Evolutionary conservation across 2,888 invertebrate species (phyloP).

Genomic region (Trichogramma dendrolimi): DNA sequence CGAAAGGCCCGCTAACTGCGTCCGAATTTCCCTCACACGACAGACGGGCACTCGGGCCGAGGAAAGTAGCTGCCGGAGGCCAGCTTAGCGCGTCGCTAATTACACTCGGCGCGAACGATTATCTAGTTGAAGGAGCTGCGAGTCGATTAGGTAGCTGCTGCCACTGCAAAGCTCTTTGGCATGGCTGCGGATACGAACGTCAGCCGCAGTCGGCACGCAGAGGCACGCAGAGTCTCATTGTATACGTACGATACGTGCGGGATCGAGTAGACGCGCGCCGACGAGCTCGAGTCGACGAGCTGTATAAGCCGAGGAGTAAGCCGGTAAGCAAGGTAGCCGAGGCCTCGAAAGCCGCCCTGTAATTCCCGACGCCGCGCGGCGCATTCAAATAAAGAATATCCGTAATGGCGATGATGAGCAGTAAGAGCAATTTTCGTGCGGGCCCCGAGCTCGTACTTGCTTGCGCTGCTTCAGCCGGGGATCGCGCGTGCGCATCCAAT

Average conservation of each 20-base stretch:
- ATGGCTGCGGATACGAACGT: background rate
- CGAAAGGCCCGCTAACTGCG: too few species aligned
- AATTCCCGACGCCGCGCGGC: constrained; percentile 45
- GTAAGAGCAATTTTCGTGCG: constrained; percentile 7
- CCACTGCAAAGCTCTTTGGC: background rate
- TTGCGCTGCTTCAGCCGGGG: constrained; percentile 31
- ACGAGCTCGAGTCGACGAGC: constrained; percentile 34
- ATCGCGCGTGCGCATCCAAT: constrained; percentile 47
- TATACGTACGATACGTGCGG: background rate
- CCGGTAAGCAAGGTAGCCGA: constrained; percentile 50
- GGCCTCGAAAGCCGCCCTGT: constrained; percentile 44
- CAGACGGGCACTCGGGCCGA: too few species aligned
- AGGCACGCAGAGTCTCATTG: background rate
- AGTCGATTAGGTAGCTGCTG: background rate
- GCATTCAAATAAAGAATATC: constrained; percentile 50
- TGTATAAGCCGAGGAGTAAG: constrained; percentile 37
- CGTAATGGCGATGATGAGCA: constrained; percentile 52
- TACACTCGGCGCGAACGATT: too few species aligned
- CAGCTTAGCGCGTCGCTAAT: too few species aligned
- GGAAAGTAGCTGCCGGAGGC: too few species aligned
- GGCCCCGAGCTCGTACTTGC: too few species aligned
- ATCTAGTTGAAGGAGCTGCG: too few species aligned
- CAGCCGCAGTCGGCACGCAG: background rate
- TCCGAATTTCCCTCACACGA: too few species aligned
- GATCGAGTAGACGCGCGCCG: background rate